Percentiles rank a stretch among this genome's conserved stretches.
Evolutionary conservation across 1,140 invertebrate genomes (phyloP).

Genomic region (Coenobita brevimanus): DNA sequence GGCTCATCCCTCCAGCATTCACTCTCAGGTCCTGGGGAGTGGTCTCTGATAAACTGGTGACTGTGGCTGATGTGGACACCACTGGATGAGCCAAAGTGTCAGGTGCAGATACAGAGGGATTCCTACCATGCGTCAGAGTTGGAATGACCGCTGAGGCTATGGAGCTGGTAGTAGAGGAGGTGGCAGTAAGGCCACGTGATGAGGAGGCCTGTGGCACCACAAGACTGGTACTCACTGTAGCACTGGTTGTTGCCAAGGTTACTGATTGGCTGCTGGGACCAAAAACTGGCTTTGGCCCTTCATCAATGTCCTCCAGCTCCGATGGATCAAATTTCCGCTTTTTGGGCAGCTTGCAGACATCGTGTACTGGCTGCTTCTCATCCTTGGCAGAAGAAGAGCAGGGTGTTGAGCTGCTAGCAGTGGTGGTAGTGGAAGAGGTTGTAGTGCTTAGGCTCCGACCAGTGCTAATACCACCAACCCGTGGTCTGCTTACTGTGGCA

Average conservation of each 20-base stretch:
- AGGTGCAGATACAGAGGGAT: conserved; percentile 16
- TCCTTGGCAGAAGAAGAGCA: conserved; percentile 33
- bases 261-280: conserved; percentile 30
- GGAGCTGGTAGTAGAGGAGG: conserved; percentile 29
- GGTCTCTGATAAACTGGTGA: conserved; percentile 31
- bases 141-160: not conserved
- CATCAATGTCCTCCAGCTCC: conserved; percentile 80
- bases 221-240: conserved; percentile 20
- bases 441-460: conserved; percentile 33
- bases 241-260: conserved; percentile 13
- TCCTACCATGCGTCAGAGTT: conserved; percentile 21
- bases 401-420: conserved; percentile 18
- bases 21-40: conserved; percentile 55
- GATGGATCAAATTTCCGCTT: conserved; percentile 91
- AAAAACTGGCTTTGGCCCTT: conserved; percentile 41
- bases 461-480: conserved; percentile 33
- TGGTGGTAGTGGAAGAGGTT: conserved; percentile 21
- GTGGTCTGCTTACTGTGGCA: conserved; percentile 44
- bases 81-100: not conserved
- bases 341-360: conserved; percentile 83
- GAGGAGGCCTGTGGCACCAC: conserved; percentile 6
- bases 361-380: conserved; percentile 63
- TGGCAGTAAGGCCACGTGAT: conserved; percentile 20
- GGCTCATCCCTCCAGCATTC: conserved; percentile 11
- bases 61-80: not conserved